phyloP scores from a whole-genome alignment of 1,140 invertebrate genomes.

The Drosophila funebris region DNA sequence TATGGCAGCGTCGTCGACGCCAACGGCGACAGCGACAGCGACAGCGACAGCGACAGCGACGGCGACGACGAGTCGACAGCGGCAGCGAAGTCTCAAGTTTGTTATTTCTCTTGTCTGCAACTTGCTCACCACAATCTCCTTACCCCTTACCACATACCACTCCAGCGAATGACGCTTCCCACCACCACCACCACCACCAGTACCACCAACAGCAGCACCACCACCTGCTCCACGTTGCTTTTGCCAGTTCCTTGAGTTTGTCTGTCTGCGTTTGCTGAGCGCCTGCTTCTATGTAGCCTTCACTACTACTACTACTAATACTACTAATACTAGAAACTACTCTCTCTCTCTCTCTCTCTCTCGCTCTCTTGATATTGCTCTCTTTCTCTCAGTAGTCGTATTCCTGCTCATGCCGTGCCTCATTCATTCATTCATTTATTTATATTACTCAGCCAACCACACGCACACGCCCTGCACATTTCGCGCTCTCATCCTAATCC shows the following conservation, averaged over 20 bases:
- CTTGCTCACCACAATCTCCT: constrained; percentile 63
- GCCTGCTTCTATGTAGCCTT: constrained; percentile 65
- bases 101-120: constrained; percentile 81
- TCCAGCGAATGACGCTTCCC: neutral
- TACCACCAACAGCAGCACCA: neutral
- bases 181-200: neutral
- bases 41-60: constrained; percentile 32
- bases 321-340: constrained; percentile 33
- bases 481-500: constrained; percentile 20
- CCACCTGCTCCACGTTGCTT: constrained; percentile 30
- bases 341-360: constrained; percentile 31
- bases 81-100: constrained; percentile 67
- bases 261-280: constrained; percentile 53
- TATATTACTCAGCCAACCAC: constrained; percentile 68
- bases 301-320: constrained; percentile 71
- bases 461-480: constrained; percentile 57
- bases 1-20: constrained; percentile 35
- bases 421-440: constrained; percentile 80
- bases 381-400: neutral
- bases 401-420: no score
- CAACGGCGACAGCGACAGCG: constrained; percentile 3
- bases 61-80: constrained; percentile 25
- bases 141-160: neutral
- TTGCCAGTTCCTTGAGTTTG: constrained; percentile 33
- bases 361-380: neutral